Base-by-base conservation (phyloP, 1,140 invertebrate genomes). In the Drosophila navojoa region DNA sequence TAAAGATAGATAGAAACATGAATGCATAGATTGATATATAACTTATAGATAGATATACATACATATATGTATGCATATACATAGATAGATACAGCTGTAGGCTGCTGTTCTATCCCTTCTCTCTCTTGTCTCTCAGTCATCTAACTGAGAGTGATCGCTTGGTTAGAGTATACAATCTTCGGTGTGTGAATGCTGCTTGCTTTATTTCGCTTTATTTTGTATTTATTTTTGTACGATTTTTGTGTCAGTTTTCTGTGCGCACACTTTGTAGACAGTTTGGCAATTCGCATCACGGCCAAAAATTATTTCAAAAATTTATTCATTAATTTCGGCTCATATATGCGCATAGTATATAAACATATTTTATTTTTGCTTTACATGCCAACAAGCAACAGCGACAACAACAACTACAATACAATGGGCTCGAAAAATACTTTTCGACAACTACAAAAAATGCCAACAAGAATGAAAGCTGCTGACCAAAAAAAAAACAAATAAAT, bases 221-320 rank as follows among this genome's bases (percentile, higher is more conserved):
- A 9, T 32, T 32, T 32, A 32, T 32, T 35, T 76, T 3, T 64
- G 45, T 57, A 10, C 45, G 44, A 7, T 49, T 32, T 66, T 38
- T 58, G 2, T 40, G 10, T 58, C 38, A 70, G 57, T 73, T 55
- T 59, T 69, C 50, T 68, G 63, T 70, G 60, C 19, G 63, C 63
- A 45, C 55, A 72, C 42, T 52, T 55, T 69, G 84, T 74, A 87
- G 82, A 87, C 82, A 87, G 76, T 79, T 87, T 82, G 82, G 82
- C 72, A 79, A 82, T 89, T 87, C 84, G 77, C 79, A 74, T 89
- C 79, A 82, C 64, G 79, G 84, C 58, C 72, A 82, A 79, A 45
- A 81, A 86, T 76, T 62, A 81, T 81, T 86, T 81, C 40, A 81
- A 82, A 87, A 79, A 82, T 76, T 73, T 79, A 52, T 79, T 72